A percentile compares a stretch with the other conserved stretches of the same genome.
These are phyloP conservation scores for Caenorhabditis angaria DNA, from an alignment of 2,888 invertebrate species.

Conservation along the genomic window DNA sequence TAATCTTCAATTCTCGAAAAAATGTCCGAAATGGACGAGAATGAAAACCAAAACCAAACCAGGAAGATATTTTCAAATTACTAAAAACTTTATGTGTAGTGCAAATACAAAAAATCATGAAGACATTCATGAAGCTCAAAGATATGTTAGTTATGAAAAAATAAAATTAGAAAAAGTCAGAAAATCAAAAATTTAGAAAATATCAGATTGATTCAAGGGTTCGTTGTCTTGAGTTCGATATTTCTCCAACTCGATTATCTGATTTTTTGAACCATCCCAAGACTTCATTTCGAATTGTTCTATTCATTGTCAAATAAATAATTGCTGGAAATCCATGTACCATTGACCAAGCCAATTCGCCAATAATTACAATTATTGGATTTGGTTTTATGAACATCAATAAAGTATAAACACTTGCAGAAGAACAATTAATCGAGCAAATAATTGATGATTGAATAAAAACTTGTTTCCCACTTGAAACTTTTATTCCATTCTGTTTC, in stretches of 20 bases:
- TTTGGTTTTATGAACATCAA: constrained; percentile 24
- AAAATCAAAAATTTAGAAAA: too few species aligned
- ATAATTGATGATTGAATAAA: constrained; percentile 15
- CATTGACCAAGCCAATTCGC: constrained; percentile 27
- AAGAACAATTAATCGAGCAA: constrained; percentile 26
- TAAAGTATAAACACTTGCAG: constrained; percentile 25
- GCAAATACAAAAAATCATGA: too few species aligned
- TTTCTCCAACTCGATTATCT: background rate
- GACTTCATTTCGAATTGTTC: constrained; percentile 20
- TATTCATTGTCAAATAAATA: constrained; percentile 28
- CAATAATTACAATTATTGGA: constrained; percentile 21
- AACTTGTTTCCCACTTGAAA: constrained; percentile 16
- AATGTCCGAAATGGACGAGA: too few species aligned
- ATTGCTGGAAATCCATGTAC: constrained; percentile 35
- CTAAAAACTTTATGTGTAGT: too few species aligned
- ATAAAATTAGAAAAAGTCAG: too few species aligned
- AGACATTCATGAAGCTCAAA: too few species aligned
- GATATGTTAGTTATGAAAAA: too few species aligned
- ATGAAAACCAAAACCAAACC: too few species aligned
- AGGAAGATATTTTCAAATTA: too few species aligned
- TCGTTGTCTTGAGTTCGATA: background rate
- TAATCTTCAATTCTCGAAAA: too few species aligned
- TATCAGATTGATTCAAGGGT: background rate
- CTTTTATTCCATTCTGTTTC: constrained; percentile 23
- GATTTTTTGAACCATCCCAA: constrained; percentile 10